Evolutionary conservation across 2,888 invertebrate species (phyloP).

Genomic region (Apamea sordens): DNA sequence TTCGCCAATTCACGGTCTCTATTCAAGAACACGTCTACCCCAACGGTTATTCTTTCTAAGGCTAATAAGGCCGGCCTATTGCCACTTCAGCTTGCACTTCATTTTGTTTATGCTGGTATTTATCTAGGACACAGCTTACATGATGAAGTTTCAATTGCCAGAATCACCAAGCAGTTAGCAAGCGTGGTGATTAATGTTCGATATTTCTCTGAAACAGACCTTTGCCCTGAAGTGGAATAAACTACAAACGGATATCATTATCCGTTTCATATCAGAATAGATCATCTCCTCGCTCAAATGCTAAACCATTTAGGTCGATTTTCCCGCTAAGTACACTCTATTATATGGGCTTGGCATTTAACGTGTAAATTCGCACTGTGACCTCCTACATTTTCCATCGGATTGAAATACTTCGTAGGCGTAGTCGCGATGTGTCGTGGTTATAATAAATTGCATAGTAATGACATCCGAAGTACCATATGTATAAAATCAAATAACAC

Average conservation of each 20-base stretch:
- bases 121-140: not conserved
- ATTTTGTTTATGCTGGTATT: not conserved
- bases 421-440: constrained; percentile 39
- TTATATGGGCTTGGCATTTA: constrained; percentile 46
- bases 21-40: not conserved
- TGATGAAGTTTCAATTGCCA: not conserved
- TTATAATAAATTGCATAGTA: constrained; percentile 51
- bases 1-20: not conserved
- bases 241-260: constrained; percentile 13
- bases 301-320: constrained; percentile 35
- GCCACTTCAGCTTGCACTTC: not conserved
- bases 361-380: constrained; percentile 21
- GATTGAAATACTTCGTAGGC: constrained; percentile 39
- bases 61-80: not conserved
- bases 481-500: constrained; percentile 53
- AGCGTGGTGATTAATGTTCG: not conserved
- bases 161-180: not conserved
- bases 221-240: not conserved
- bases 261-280: constrained; percentile 25
- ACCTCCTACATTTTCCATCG: constrained; percentile 45
- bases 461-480: constrained; percentile 30
- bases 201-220: not conserved
- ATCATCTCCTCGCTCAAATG: constrained; percentile 32
- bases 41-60: not conserved
- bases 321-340: constrained; percentile 7